Percentiles rank a stretch among this genome's conserved stretches.
phyloP scores from a whole-genome alignment of 2,113 vertebrate species.

The Elachura formosa region DNA sequence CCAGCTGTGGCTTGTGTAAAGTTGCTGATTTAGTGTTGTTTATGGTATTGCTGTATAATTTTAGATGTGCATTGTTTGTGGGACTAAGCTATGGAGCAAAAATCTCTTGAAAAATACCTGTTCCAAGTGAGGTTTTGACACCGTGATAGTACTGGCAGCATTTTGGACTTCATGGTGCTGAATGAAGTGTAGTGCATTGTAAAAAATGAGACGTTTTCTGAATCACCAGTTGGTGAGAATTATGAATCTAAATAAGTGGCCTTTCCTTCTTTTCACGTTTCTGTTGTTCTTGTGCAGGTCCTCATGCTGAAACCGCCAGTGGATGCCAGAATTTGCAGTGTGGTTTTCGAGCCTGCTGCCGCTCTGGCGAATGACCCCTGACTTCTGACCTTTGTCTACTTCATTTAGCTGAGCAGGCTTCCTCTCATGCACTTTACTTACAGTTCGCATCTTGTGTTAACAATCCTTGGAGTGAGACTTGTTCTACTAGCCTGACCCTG shows the following conservation, averaged over 20 bases:
- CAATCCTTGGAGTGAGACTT: conserved; percentile 64
- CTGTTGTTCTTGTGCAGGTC: conserved; percentile 85
- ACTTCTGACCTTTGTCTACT: conserved; percentile 68
- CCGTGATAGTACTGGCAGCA: fast-evolving
- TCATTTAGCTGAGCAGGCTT: conserved; percentile 79
- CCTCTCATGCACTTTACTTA: conserved; percentile 91
- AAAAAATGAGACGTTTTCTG: background rate
- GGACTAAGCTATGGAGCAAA: background rate
- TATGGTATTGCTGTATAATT: background rate
- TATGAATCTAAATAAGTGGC: background rate
- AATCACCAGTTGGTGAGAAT: background rate
- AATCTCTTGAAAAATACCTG: background rate
- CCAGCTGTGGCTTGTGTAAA: background rate
- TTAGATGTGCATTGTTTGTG: background rate
- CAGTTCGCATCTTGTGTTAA: conserved; percentile 75
- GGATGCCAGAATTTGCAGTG: conserved; percentile 99
- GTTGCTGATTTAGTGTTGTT: background rate
- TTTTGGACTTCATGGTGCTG: background rate
- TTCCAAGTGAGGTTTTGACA: background rate
- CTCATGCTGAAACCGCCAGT: conserved; percentile 93
- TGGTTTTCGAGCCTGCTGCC: conserved; percentile 97
- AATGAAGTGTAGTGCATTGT: background rate
- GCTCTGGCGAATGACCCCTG: conserved; percentile 90
- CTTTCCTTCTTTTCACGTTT: conserved; percentile 70
- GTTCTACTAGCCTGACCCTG: conserved; percentile 63